These are phyloP conservation scores for Peromyscus leucopus DNA, from an alignment of 2,113 vertebrate species.

Conservation along the genomic window DNA sequence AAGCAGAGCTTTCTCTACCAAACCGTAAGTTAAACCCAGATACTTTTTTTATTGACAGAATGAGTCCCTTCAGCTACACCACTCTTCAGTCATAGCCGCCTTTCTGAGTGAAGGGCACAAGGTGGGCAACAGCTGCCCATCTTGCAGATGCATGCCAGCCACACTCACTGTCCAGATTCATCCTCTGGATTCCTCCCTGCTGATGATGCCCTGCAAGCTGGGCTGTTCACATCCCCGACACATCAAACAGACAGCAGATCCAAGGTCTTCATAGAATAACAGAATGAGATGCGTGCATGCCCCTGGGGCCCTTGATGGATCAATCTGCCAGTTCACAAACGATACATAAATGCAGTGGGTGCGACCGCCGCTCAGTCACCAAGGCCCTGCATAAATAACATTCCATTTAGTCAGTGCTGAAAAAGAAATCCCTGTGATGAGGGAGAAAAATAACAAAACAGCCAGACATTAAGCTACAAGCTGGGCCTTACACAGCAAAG, in stretches of 20 bases:
- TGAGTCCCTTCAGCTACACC: background rate
- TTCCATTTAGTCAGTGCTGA: constrained; percentile 8
- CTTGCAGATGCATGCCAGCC: background rate
- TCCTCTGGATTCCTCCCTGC: background rate
- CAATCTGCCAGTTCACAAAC: constrained; percentile 60
- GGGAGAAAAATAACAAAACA: constrained; percentile 32
- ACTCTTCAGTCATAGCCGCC: background rate
- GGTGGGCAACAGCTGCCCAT: constrained; percentile 38
- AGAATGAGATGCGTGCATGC: constrained; percentile 19
- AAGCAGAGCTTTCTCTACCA: background rate
- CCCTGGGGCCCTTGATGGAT: constrained; percentile 54
- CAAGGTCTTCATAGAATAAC: constrained; percentile 50
- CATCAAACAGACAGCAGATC: constrained; percentile 4
- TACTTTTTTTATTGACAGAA: background rate
- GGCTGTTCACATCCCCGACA: background rate
- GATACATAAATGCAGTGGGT: background rate
- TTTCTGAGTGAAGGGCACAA: constrained; percentile 9
- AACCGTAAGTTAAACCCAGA: background rate
- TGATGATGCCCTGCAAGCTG: background rate
- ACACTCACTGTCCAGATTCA: background rate
- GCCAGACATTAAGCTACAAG: background rate
- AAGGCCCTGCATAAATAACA: constrained; percentile 73
- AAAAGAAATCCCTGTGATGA: background rate
- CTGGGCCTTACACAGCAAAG: background rate
- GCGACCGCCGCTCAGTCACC: background rate